Conservation (phyloP, 1,140 invertebrate species). For the Elymnias hypermnestra region DNA sequence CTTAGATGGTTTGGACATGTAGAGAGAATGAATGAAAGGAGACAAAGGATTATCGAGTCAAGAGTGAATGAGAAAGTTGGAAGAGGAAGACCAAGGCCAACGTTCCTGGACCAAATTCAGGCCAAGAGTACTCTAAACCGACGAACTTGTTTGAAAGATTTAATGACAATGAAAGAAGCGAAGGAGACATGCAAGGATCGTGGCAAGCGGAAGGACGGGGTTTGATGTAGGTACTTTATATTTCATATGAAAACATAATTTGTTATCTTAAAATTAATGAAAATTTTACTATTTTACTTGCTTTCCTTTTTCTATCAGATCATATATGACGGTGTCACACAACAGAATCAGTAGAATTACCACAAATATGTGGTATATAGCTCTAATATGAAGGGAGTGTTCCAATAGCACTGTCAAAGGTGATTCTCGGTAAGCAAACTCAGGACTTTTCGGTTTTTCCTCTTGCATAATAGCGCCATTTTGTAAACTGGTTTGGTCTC, state of each 20-base stretch:
- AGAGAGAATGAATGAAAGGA: no score
- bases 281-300: constrained; percentile 72
- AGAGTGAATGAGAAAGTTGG: no score
- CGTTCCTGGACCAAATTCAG: no score
- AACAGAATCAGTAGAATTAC: constrained; percentile 86
- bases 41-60: no score
- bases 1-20: no score
- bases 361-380: constrained; percentile 91
- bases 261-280: neutral
- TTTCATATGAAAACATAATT: neutral
- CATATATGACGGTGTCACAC: constrained; percentile 83
- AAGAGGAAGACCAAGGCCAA: no score
- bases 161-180: no score
- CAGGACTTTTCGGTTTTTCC: constrained; percentile 66
- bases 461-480: constrained; percentile 30
- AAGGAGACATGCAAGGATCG: no score
- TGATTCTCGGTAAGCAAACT: constrained; percentile 83
- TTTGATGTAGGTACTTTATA: no score
- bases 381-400: constrained; percentile 84
- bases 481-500: constrained; percentile 12
- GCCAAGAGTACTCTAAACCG: no score
- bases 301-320: constrained; percentile 85
- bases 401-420: constrained; percentile 87
- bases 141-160: no score
- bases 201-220: no score